Evolutionary conservation across 2,888 invertebrate genomes (phyloP), one percentile per base, ranked within the genome.

Genomic region (Autographa gamma): DNA sequence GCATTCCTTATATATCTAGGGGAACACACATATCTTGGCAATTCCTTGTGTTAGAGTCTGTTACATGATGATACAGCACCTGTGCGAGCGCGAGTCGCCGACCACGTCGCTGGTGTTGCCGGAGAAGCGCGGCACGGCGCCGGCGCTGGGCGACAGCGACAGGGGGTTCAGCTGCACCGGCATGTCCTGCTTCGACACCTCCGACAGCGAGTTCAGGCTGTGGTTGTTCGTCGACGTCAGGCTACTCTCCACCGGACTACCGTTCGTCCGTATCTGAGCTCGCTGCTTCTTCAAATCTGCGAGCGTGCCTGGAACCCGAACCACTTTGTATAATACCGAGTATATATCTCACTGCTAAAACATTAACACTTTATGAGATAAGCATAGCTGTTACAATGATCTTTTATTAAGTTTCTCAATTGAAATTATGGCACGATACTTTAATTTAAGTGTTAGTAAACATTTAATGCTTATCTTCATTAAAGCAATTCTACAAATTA

Each of bases 241-340:
- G 86, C 93, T 94, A 75, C 88, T 95, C 80, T 96, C 96, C 4
- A 95, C 94, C 0, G 96, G 96, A 77, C 96, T 96, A 69, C 96
- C 97, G 88, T 97, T 97, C 3, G 94, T 96, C 85, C 98, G 96
- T 85, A 97, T 98, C 87, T 98, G 98, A 77, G 98, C 97, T 79
- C 99, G 96, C 90, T 99, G 98, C 92, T 98, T 98, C 95, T 99
- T 99, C 91, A 99, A 96, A 93, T 99, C 99, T 66, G 99, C 98
- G 85, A 99, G 96, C 64, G 99, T 99, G 84, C 97, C 97, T 96
- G 93, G 62, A 95, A 95, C 67, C 76, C 68, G 60, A 43, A 34
- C 59, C 61, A 65, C 32, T 77, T 62, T 77, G 83, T 71, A 85
- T 70, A 65, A 69, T 68, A 43, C 66, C 41, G n/a, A 18, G 18